Base-by-base conservation (phyloP, 2,888 invertebrate genomes). In the Thereva unica region DNA sequence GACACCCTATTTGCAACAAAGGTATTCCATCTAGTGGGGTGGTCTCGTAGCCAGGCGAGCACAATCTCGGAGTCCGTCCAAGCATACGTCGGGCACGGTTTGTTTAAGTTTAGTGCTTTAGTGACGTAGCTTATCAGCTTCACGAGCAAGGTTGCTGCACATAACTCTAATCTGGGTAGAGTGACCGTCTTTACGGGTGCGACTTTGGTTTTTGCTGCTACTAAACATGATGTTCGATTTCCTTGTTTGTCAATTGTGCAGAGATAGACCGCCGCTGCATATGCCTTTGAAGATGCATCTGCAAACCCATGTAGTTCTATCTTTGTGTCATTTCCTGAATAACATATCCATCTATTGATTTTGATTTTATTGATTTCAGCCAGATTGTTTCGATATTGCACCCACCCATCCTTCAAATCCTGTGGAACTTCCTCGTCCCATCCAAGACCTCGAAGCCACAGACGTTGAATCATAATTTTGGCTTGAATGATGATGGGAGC, bases 111-210 rank as follows among this genome's bases (percentile, higher is more conserved):
- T 23, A 23, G 23, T 23, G 23, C 23, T 23, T 23, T 23, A 2
- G 23, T 23, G 23, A 23, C 23, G 23, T 23, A 23, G 23, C 23
- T 1, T 23, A 23, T 23, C 23, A 23, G 23, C 23, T 23, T 23
- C 23, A 23, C 23, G 23, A 23, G 23, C 23, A 23, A 23, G 23
- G 23, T 23, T 23, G 70, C 67, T 12, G 49, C 67, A 5, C 68
- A 61, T 23, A 75, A 61, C 42, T 73, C 72, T 4, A 75, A 56
- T 7, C 73, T 55, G 4, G 73, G 71, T 23, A 74, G 66, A 1
- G 73, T 69, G 4, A 70, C 59, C 8, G 59, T 49, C 49, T 73
- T 74, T 4, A 61, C 3, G 1, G 68, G 68, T 34, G 68, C 56
- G 6, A 56, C 44, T 34, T 38, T 42, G 0, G 35, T 34, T 35